phyloP scores from a whole-genome alignment of 2,888 invertebrate species.

The Baronia brevicornis region DNA sequence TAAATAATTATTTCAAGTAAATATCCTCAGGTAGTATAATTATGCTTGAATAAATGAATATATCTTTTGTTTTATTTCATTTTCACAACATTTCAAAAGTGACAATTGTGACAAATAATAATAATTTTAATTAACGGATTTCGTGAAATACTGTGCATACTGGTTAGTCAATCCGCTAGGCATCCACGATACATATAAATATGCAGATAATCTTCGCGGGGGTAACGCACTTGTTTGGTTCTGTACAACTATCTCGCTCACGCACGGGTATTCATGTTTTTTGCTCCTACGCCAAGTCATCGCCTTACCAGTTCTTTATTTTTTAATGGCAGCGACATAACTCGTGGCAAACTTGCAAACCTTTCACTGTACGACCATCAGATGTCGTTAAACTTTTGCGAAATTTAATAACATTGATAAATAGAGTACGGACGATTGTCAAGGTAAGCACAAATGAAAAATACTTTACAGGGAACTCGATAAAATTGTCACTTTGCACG shows the following conservation, averaged over 20 bases:
- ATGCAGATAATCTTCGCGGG: constrained; percentile 63
- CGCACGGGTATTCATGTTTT: constrained; percentile 41
- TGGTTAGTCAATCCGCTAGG: constrained; percentile 30
- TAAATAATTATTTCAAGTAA: too few relatives aligned
- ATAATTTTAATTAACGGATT: constrained; percentile 17
- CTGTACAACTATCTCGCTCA: constrained; percentile 45
- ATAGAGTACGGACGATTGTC: constrained; percentile 12
- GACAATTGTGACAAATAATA: too few relatives aligned
- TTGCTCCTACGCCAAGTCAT: constrained; percentile 60
- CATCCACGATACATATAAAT: constrained; percentile 58
- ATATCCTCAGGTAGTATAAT: too few relatives aligned
- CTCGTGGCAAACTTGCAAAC: constrained; percentile 46
- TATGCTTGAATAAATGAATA: too few relatives aligned
- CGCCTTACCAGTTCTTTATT: constrained; percentile 58
- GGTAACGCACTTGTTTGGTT: constrained; percentile 71
- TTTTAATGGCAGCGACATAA: constrained; percentile 49
- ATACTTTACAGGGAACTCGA: constrained; percentile 12
- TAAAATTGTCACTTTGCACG: constrained; percentile 9
- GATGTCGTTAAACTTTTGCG: constrained; percentile 19
- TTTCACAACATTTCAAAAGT: too few relatives aligned
- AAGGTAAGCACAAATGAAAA: constrained; percentile 14
- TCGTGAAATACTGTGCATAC: too few relatives aligned
- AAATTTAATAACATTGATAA: neutral
- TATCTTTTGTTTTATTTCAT: too few relatives aligned
- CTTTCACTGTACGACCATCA: constrained; percentile 47